Evolutionary conservation across 2,113 vertebrate species (phyloP).

Genomic region (Patagioenas fasciata): DNA sequence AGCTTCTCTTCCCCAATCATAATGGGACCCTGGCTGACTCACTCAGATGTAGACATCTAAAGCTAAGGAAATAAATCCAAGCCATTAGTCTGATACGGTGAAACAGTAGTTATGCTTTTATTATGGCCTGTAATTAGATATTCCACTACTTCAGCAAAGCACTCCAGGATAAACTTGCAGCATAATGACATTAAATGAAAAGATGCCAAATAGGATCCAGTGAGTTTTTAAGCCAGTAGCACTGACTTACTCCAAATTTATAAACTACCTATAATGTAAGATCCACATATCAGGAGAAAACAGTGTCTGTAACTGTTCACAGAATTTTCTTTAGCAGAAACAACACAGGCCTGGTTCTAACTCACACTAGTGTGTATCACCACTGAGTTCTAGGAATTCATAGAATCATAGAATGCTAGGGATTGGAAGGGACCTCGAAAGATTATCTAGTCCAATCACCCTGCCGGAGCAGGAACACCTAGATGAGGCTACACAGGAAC

Average conservation of each 20-base stretch:
- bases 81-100: not conserved
- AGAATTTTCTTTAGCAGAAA: not conserved
- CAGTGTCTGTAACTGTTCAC: not conserved
- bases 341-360: not conserved
- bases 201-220: not conserved
- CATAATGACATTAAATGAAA: not conserved
- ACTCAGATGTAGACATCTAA: not conserved
- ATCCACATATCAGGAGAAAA: not conserved
- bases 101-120: not conserved
- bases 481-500: no score
- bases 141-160: not conserved
- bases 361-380: not conserved
- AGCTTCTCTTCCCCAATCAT: not conserved
- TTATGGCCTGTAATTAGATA: not conserved
- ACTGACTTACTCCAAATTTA: not conserved
- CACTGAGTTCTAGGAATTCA: not conserved
- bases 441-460: no score
- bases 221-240: not conserved
- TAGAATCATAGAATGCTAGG: no score
- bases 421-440: no score
- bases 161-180: not conserved
- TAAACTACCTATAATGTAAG: not conserved
- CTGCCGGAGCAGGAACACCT: no score
- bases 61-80: not conserved
- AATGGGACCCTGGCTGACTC: not conserved